Base-by-base conservation (phyloP, 2,888 invertebrate genomes). In the Taenaris catops region DNA sequence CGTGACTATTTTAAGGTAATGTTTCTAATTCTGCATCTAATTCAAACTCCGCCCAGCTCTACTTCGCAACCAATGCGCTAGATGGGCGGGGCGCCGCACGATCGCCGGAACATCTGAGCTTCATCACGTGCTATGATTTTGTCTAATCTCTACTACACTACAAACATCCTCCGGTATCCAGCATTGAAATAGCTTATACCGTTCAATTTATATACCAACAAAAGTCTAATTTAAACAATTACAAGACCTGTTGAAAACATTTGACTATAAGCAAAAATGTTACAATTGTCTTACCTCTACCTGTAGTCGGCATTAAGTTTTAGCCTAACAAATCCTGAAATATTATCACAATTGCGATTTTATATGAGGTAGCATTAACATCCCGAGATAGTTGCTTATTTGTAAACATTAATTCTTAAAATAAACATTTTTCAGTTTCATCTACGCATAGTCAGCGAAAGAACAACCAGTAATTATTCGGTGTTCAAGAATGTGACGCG, bases 21-120 rank as follows among this genome's bases (percentile, higher is more conserved):
- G 59, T 62, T 75, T 74, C 79, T 81, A 80, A 80, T 64, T 57
- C 58, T 49, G 46, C 69, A 70, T 81, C 83, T 81, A 83, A 83
- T 66, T 69, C 58, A 63, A 63, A 80, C 79, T 62, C 74, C 83
- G 78, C 83, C 83, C 81, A 63, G 55, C 69, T 63, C 59, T 69
- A 63, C 63, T 63, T 59, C 43, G 58, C 64, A 51, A 47, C 86
- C 86, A 84, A 84, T 84, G 40, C 71, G 67, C 53, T 54, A 50
- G 49, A 60, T 60, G 80, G 83, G 84, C 79, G 84, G 74, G 53
- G 78, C 80, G 53, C 41, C 40, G 49, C 37, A 29, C 53, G 54
- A 38, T 46, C 31, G 25, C 53, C 47, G 50, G 51, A 62, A 63
- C 61, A 72, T 78, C 79, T 79, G 75, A 79, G 59, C 67, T 55